These are phyloP conservation scores for Gibbula magus DNA, from an alignment of 2,888 invertebrate genomes.

Conservation along the genomic window DNA sequence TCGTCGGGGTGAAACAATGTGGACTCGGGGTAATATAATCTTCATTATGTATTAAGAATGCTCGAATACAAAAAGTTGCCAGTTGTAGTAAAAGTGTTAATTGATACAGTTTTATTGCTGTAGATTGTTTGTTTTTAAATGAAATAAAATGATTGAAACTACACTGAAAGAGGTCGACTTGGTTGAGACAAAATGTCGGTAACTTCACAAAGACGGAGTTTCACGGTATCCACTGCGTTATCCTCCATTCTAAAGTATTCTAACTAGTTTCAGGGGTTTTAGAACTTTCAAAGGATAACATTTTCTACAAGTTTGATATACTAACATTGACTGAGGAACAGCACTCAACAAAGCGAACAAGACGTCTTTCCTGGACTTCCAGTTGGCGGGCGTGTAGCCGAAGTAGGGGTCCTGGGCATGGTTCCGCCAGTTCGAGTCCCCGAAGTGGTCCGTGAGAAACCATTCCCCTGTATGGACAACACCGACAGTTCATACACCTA, in stretches of 20 bases:
- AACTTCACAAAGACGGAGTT: no score
- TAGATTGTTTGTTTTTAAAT: no score
- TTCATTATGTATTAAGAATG: no score
- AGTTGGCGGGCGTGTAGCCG: slow-evolving; percentile 27
- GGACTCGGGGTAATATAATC: neutral
- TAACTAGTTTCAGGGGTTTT: no score
- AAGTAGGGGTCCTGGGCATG: slow-evolving; percentile 24
- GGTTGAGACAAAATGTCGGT: no score
- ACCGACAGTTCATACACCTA: neutral
- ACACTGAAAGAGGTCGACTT: no score
- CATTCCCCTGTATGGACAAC: slow-evolving; percentile 29
- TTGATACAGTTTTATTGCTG: no score
- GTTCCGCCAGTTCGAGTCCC: slow-evolving; percentile 21
- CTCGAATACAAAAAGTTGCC: neutral
- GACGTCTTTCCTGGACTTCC: slow-evolving; percentile 31
- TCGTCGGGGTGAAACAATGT: neutral
- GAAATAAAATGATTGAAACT: no score
- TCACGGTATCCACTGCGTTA: no score
- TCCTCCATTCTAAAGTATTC: no score
- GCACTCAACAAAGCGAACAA: slow-evolving; percentile 31
- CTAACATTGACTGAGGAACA: slow-evolving; percentile 32
- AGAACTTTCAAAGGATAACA: no score
- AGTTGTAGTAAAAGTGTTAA: no score
- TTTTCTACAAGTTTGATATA: neutral
- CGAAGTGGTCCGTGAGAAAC: slow-evolving; percentile 34